Evolutionary conservation across 2,797 vertebrate species (phyloP).

Genomic region (Adelosebastes latens): DNA sequence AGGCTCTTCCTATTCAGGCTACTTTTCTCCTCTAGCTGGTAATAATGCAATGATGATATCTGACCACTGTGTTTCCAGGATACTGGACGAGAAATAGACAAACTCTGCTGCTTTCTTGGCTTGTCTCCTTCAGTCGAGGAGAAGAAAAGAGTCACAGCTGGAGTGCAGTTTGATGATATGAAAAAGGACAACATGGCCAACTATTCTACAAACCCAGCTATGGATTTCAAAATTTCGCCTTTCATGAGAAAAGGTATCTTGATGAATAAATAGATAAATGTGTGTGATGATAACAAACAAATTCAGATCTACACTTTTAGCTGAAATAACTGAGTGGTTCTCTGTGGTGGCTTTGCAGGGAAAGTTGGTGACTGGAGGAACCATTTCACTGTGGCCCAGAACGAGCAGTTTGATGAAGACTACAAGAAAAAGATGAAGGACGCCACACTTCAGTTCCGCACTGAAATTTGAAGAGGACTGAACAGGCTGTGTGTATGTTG

Average conservation of each 20-base stretch:
- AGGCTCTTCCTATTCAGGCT: neutral
- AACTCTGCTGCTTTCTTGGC: slow-evolving; percentile 61
- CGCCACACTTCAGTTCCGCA: slow-evolving; percentile 44
- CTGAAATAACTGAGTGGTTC: neutral
- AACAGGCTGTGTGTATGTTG: neutral
- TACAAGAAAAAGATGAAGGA: slow-evolving; percentile 74
- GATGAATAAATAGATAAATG: neutral
- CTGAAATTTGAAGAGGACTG: slow-evolving; percentile 22
- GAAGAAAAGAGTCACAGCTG: slow-evolving; percentile 68
- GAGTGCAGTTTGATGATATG: slow-evolving; percentile 86
- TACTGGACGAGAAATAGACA: slow-evolving; percentile 53
- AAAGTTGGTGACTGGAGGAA: slow-evolving; percentile 82
- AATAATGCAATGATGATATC: neutral
- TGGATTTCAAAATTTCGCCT: slow-evolving; percentile 83
- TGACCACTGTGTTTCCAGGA: slow-evolving; percentile 32
- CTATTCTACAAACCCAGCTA: slow-evolving; percentile 50
- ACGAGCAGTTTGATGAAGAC: slow-evolving; percentile 74
- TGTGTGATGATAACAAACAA: neutral
- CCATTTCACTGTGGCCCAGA: slow-evolving; percentile 74
- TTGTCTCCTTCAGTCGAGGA: slow-evolving; percentile 63
- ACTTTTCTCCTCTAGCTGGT: neutral
- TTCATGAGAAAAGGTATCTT: slow-evolving; percentile 91
- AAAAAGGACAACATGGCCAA: slow-evolving; percentile 73
- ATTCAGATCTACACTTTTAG: neutral
- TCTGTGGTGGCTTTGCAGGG: slow-evolving; percentile 48